These are phyloP conservation scores for Rostratula benghalensis DNA, from an alignment of 2,113 vertebrate species.

Conservation along the genomic window DNA sequence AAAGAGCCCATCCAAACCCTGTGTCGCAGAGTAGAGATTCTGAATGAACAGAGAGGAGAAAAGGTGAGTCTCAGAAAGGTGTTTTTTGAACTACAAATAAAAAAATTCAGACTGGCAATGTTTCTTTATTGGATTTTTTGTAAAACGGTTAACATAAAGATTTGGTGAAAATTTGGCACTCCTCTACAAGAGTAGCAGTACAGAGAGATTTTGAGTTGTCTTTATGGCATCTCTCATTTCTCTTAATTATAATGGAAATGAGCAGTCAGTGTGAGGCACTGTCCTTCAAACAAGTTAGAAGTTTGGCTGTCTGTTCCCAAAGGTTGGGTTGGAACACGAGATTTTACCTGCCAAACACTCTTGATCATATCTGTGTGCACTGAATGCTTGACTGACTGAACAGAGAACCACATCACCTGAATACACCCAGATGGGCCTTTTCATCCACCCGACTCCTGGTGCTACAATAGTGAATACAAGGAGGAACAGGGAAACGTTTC, in stretches of 20 bases:
- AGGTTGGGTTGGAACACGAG: neutral
- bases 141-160: neutral
- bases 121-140: neutral
- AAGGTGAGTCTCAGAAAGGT: conserved; percentile 80
- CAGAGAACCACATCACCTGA: neutral
- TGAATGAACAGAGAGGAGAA: conserved; percentile 92
- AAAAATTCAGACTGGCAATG: neutral
- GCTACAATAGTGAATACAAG: neutral
- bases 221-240: neutral
- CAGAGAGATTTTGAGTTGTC: neutral
- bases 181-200: neutral
- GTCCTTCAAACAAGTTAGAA: neutral
- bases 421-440: neutral
- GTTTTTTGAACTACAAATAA: too few relatives aligned
- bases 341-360: neutral
- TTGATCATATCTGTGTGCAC: rapidly evolving
- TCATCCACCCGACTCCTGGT: neutral
- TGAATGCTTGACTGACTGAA: neutral
- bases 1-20: conserved; percentile 89
- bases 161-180: neutral
- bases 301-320: neutral
- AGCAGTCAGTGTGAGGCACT: too few relatives aligned
- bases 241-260: neutral
- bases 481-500: neutral
- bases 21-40: conserved; percentile 85